Evolutionary conservation across 2,888 invertebrate genomes (phyloP), one percentile per base, ranked within the genome.

Genomic region (Eustalomyia histrio): DNA sequence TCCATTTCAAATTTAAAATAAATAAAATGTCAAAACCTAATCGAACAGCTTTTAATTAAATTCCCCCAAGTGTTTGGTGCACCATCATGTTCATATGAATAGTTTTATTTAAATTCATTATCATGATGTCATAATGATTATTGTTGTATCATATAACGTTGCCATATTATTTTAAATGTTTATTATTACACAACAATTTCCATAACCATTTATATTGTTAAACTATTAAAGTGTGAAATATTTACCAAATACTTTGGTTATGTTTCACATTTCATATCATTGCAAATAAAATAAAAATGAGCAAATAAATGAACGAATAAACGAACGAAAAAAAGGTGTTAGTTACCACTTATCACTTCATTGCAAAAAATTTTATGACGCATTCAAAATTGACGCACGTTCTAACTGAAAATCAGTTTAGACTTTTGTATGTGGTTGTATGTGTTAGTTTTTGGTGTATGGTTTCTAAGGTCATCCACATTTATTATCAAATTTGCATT

Each of bases 331-430:
- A 21, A 18, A 67, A 57, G 55, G 78, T 74, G 71, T 78, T 74
- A 52, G 71, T 74, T 61, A 29, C 60, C 61, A 78, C 53, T 81
- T 81, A 81, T 74, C 81, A 81, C 76, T 60, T 47, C 65, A 81
- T 81, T 65, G 74, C 61, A 58, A 61, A 74, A n/a, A 33, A 53
- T 74, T 78, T 74, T 81, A 78, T 81, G 81, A 81, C 50, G 76
- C 81, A 74, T 81, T 74, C 47, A 60, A 74, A 76, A 65, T 76
- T 76, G 57, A 80, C 72, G 68, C 74, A 67, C 67, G 39, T 76
- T 64, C 17, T 14, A 69, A 72, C 29, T 64, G 47, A 61, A 61
- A 68, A 60, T 58, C 50, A 7, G 18, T 71, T 55, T 65, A 53
- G 18, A 64, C 21, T 43, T 39, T 55, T 61, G 16, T 17, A 10